Percentiles rank a stretch among this genome's conserved stretches.
These are phyloP conservation scores for Phylloscopus whistleri DNA, from an alignment of 2,113 vertebrate genomes.

Conservation along the genomic window DNA sequence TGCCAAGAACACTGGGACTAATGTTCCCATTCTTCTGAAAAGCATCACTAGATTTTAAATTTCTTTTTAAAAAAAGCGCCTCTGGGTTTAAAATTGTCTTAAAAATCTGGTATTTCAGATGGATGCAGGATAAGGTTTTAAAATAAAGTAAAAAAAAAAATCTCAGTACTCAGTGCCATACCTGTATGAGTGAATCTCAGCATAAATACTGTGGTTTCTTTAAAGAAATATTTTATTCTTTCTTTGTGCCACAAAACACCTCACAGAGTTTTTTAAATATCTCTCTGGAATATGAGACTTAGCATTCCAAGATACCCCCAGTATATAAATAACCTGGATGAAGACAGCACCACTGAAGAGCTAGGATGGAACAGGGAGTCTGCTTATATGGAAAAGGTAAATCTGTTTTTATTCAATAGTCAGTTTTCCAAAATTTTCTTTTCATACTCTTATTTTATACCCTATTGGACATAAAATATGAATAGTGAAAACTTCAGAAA, in stretches of 20 bases:
- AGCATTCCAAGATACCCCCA: not conserved
- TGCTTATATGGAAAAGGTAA: not conserved
- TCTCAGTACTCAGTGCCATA: not conserved
- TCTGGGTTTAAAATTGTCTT: not conserved
- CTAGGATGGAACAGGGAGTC: not conserved
- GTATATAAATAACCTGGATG: not conserved
- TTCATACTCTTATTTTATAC: slow-evolving; percentile 69
- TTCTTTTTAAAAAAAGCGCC: not conserved
- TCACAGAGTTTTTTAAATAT: not conserved
- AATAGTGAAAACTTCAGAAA: slow-evolving; percentile 69
- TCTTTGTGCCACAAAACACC: not conserved
- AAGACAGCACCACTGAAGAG: not conserved
- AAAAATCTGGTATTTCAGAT: not conserved
- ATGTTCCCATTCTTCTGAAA: not conserved
- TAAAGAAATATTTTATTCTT: not conserved
- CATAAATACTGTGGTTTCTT: not conserved
- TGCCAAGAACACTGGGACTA: not conserved
- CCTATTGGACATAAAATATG: slow-evolving; percentile 63
- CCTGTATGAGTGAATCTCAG: not conserved
- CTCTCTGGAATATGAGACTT: not conserved
- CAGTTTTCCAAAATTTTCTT: slow-evolving; percentile 70
- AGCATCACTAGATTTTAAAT: not conserved
- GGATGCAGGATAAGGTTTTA: not conserved
- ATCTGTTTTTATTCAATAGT: slow-evolving; percentile 68
- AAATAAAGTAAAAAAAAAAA: not conserved